Evolutionary conservation across 2,797 vertebrate species (phyloP).

Genomic region (Propithecus perrieri): DNA sequence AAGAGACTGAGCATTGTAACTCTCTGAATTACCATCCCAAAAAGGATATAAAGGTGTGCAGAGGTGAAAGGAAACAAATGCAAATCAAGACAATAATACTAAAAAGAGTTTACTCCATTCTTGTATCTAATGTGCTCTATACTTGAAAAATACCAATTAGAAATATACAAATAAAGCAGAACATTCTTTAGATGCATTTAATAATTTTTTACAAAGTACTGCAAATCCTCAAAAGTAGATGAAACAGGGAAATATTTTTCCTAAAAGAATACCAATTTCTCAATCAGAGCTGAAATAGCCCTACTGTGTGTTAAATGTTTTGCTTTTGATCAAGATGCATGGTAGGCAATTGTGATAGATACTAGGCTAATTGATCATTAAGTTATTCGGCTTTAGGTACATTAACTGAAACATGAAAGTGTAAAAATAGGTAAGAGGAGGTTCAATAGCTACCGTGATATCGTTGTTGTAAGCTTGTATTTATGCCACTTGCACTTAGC

Average conservation of each 20-base stretch:
- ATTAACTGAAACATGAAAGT: constrained; percentile 3
- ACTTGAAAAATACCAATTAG: neutral
- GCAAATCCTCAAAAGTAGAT: neutral
- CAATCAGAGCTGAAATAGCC: neutral
- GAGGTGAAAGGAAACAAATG: neutral
- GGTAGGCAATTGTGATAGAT: neutral
- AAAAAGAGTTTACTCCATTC: neutral
- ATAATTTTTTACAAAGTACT: neutral
- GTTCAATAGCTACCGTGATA: neutral
- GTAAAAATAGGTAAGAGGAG: neutral
- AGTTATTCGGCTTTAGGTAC: constrained; percentile 32
- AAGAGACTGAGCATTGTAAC: neutral
- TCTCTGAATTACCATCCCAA: neutral
- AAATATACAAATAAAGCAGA: constrained; percentile 25
- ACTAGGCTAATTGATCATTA: neutral
- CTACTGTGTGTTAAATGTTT: neutral
- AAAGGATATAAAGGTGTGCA: neutral
- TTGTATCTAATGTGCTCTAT: neutral
- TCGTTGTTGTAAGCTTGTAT: neutral
- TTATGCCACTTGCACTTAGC: neutral
- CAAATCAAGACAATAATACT: neutral
- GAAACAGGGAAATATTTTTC: neutral
- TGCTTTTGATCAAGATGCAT: constrained; percentile 25
- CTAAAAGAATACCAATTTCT: neutral
- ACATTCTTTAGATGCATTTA: neutral